A percentile compares a stretch with the other conserved stretches of the same genome.
Evolutionary conservation across 2,888 invertebrate species (phyloP).

Genomic region (Noctua fimbriata): DNA sequence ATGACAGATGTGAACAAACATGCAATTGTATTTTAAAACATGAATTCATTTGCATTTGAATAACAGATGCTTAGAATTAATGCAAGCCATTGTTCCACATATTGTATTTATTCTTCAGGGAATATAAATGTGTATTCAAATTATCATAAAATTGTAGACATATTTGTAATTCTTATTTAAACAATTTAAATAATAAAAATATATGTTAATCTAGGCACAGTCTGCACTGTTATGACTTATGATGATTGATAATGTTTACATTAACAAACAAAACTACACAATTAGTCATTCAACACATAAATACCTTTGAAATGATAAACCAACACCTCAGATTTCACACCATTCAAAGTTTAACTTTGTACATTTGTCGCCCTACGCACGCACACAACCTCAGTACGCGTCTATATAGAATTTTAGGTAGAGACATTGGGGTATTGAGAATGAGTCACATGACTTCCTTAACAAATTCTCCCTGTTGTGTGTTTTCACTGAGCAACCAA

Average conservation of each 20-base stretch:
- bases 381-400: neutral
- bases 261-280: constrained; percentile 5
- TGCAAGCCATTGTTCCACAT: constrained; percentile 20
- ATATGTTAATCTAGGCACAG: neutral
- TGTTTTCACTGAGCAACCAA: neutral
- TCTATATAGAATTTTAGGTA: constrained; percentile 18
- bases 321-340: constrained; percentile 11
- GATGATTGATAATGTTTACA: neutral
- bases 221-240: neutral
- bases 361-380: neutral
- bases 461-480: constrained; percentile 5
- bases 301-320: constrained; percentile 15
- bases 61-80: neutral
- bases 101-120: constrained; percentile 8
- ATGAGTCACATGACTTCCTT: constrained; percentile 38
- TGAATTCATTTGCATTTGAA: constrained; percentile 4
- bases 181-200: neutral
- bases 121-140: constrained; percentile 5
- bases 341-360: constrained; percentile 13
- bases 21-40: constrained; percentile 18
- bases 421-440: neutral
- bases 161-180: neutral
- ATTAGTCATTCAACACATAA: constrained; percentile 16
- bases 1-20: constrained; percentile 24
- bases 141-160: neutral